phyloP scores from a whole-genome alignment of 1,140 invertebrate genomes.

The Orius laevigatus region DNA sequence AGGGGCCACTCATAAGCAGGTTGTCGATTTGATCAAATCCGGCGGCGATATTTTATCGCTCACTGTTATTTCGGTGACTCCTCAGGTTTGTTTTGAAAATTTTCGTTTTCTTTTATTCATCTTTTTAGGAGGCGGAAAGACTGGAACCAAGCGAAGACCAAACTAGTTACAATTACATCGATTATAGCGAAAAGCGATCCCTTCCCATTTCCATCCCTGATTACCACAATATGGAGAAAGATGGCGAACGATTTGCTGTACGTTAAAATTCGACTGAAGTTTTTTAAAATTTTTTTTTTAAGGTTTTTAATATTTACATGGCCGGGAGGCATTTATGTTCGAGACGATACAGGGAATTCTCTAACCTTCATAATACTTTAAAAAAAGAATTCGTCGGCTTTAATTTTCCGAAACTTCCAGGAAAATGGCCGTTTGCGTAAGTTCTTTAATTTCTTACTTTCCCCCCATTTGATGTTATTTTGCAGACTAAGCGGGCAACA shows the following conservation, averaged over 20 bases:
- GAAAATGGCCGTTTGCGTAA: conserved; percentile 93
- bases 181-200: conserved; percentile 95
- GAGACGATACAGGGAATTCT: conserved; percentile 87
- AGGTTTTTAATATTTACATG: conserved; percentile 97
- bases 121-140: conserved; percentile 57
- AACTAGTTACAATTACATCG: conserved; percentile 76
- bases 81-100: conserved; percentile 41
- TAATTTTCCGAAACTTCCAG: conserved; percentile 93
- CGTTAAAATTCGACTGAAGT: conserved; percentile 18
- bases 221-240: conserved; percentile 64
- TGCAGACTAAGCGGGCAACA: conserved; percentile 80
- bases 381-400: conserved; percentile 96
- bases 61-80: conserved; percentile 90
- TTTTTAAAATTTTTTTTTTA: conserved; percentile 18
- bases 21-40: conserved; percentile 97
- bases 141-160: conserved; percentile 78
- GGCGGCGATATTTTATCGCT: conserved; percentile 90
- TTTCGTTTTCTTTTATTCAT: conserved; percentile 2
- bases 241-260: conserved; percentile 80
- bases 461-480: neutral
- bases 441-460: conserved; percentile 20
- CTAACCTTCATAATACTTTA: conserved; percentile 71
- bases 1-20: conserved; percentile 96
- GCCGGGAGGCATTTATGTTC: conserved; percentile 94
- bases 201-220: conserved; percentile 96